phyloP scores from a whole-genome alignment of 2,113 vertebrate genomes.

The Sitta europaea region DNA sequence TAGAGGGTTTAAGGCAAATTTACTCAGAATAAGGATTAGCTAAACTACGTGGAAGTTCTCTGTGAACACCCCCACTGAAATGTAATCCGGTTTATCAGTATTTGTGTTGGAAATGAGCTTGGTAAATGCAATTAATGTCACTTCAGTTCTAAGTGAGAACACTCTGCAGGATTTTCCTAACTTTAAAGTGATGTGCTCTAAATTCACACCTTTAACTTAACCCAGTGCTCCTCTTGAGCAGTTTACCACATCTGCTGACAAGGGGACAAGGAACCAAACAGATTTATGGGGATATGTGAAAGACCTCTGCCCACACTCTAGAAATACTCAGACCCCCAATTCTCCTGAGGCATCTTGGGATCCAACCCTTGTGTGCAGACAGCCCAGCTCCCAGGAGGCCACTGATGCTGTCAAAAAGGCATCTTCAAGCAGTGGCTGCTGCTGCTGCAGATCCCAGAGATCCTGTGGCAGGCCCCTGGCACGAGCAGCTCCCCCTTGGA shows the following conservation, averaged over 20 bases:
- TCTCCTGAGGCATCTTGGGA: not conserved
- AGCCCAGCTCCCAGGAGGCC: not conserved
- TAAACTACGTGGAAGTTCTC: not conserved
- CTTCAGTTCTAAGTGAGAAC: not conserved
- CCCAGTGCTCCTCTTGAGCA: not conserved
- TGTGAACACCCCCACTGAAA: not conserved
- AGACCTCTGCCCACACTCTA: not conserved
- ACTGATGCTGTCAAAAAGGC: not conserved
- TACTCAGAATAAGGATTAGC: not conserved
- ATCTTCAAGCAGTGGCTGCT: not conserved
- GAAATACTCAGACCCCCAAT: not conserved
- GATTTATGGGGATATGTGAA: not conserved
- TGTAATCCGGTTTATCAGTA: not conserved
- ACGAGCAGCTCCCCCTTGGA: rapidly evolving
- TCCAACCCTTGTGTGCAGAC: no score
- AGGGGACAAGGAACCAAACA: not conserved
- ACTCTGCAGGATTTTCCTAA: not conserved
- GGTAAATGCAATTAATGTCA: constrained; percentile 9
- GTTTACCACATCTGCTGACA: not conserved
- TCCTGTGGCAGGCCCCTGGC: not conserved
- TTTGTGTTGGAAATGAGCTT: constrained; percentile 32
- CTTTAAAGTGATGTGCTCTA: not conserved
- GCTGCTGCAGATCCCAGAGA: not conserved
- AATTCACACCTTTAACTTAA: not conserved
- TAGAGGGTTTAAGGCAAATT: not conserved